These are phyloP conservation scores for Dromas ardeola DNA, from an alignment of 2,113 vertebrate genomes.

Conservation along the genomic window DNA sequence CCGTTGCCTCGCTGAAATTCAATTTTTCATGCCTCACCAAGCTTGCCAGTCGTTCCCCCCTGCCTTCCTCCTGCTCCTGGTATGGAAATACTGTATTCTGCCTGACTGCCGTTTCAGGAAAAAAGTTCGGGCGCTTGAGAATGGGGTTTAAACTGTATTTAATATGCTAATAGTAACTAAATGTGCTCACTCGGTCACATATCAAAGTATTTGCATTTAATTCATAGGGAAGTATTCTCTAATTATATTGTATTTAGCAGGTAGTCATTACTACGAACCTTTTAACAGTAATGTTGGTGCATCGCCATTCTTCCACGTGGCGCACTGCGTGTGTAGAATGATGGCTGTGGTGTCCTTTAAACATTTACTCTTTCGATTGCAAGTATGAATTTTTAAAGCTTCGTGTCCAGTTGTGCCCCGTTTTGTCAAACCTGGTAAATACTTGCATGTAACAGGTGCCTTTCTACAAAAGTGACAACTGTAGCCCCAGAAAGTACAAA, in stretches of 20 bases:
- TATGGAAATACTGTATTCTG: neutral
- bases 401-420: neutral
- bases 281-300: neutral
- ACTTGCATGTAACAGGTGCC: neutral
- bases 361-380: neutral
- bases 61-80: neutral
- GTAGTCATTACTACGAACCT: neutral
- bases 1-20: slow-evolving; percentile 22
- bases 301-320: neutral
- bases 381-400: neutral
- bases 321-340: fast-evolving
- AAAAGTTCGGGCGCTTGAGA: neutral
- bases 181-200: neutral
- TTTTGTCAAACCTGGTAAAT: neutral
- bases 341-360: neutral
- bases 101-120: neutral
- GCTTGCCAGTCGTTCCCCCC: neutral
- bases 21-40: slow-evolving; percentile 28
- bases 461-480: neutral
- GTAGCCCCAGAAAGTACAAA: neutral
- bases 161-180: neutral
- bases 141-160: neutral
- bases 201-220: slow-evolving; percentile 35
- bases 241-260: slow-evolving; percentile 19
- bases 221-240: neutral